Base-by-base conservation (phyloP, 2,888 invertebrate genomes). In the Bembecia ichneumoniformis region DNA sequence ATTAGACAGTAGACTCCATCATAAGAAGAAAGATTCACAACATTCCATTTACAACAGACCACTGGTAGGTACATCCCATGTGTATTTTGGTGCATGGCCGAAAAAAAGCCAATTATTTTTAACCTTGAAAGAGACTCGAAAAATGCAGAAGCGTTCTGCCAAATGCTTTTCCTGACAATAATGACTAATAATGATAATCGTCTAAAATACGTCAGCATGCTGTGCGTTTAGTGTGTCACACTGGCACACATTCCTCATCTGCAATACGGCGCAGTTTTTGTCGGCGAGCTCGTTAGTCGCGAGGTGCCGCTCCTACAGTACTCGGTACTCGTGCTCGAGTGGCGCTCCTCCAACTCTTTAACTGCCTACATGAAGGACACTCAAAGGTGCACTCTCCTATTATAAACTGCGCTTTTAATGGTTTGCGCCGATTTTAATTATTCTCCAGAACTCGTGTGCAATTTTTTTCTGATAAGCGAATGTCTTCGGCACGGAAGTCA, bases 361-460 rank as follows among this genome's bases (percentile, higher is more conserved):
- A 86, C 86, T 84, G 83, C 86, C 86, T 86, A 84, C 83, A 86
- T 82, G 84, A 79, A 86, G 86, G 81, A 80, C 77, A 71, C 86
- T 86, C 66, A 63, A 81, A 75, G 56, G 66, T 77, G 78, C 81
- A 80, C 82, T 86, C 81, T 80, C 82, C 82, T 77, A 84, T 84
- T 84, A 84, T 84, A 82, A 83, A 84, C 82, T 86, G 86, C 79
- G 76, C 86, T 84, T 84, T 86, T 83, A 84, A 86, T 84, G 82
- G 83, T 75, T 78, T 72, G 77, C 71, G 68, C 74, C 75, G 74
- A 81, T 84, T 86, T 86, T 82, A 83, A 86, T 84, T 80, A 83
- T 81, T 80, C 74, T 65, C 67, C 13, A 14, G 40, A 40, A 40
- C 40, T 40, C 40, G n/a, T 40, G 13, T 40, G 14, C n/a, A 14